phyloP scores from a whole-genome alignment of 2,797 vertebrate genomes.

The Mycteria americana region DNA sequence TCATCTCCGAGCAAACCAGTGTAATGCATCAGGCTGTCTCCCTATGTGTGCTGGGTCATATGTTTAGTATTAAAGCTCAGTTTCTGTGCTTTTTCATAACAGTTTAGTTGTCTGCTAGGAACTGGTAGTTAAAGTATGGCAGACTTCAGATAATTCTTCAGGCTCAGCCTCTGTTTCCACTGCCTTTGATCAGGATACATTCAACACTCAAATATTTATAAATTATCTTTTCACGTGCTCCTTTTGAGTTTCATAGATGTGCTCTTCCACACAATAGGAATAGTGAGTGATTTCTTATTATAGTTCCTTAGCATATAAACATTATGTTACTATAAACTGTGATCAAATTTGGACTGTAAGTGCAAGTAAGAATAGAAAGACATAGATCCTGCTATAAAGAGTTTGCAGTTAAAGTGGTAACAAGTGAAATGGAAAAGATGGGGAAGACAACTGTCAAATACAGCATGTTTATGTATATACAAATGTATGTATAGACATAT shows the following conservation, averaged over 20 bases:
- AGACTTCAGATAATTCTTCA: constrained; percentile 24
- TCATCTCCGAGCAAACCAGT: neutral
- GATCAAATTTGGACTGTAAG: neutral
- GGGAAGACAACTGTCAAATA: neutral
- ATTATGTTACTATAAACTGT: neutral
- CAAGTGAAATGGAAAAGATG: neutral
- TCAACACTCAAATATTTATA: neutral
- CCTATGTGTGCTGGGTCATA: neutral
- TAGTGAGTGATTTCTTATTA: neutral
- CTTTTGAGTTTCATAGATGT: neutral
- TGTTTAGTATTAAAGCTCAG: constrained; percentile 29
- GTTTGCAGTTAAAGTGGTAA: neutral
- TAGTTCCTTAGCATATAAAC: neutral
- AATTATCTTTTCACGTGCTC: neutral
- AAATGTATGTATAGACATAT: neutral
- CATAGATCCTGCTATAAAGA: neutral
- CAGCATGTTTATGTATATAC: neutral
- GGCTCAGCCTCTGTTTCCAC: neutral
- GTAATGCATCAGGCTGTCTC: neutral
- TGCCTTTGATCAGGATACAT: constrained; percentile 38
- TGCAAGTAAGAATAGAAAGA: neutral
- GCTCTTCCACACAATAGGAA: neutral
- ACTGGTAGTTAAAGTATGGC: constrained; percentile 7
- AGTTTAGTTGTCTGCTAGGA: constrained; percentile 31
- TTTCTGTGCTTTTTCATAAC: constrained; percentile 45